Conservation (phyloP, 1,140 invertebrate species). For the Drosophila punjabiensis region DNA sequence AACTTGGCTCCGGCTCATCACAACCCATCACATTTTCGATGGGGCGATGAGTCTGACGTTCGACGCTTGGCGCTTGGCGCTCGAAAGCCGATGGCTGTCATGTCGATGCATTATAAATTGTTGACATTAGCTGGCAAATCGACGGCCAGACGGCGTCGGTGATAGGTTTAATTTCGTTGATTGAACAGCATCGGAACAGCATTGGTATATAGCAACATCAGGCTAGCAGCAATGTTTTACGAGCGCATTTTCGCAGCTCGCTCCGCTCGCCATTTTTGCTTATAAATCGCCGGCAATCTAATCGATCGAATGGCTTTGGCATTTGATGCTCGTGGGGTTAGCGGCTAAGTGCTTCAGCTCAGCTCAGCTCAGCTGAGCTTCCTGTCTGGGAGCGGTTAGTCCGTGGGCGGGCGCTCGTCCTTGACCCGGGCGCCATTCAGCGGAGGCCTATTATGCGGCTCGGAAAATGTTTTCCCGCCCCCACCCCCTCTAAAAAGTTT, state of each 20-base stretch:
- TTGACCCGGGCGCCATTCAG: slow-evolving; percentile 56
- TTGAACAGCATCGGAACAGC: slow-evolving; percentile 33
- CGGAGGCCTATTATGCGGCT: slow-evolving; percentile 40
- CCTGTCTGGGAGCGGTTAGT: slow-evolving; percentile 35
- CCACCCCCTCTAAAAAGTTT: slow-evolving; percentile 21
- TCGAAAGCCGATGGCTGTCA: slow-evolving; percentile 37
- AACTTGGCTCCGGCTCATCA: slow-evolving; percentile 20
- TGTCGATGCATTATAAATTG: slow-evolving; percentile 71
- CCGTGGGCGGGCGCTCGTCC: slow-evolving; percentile 36
- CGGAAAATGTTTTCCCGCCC: neutral
- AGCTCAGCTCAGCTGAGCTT: slow-evolving; percentile 14
- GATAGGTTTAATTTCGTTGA: slow-evolving; percentile 59
- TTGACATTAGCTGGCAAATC: slow-evolving; percentile 69
- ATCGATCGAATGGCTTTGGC: slow-evolving; percentile 65
- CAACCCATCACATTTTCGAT: slow-evolving; percentile 28
- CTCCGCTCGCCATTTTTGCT: slow-evolving; percentile 8
- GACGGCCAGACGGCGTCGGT: slow-evolving; percentile 46
- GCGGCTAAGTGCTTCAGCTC: slow-evolving; percentile 35
- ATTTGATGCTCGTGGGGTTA: slow-evolving; percentile 67
- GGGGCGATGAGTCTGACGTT: slow-evolving; percentile 30
- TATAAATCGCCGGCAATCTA: slow-evolving; percentile 65
- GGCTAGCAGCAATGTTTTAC: slow-evolving; percentile 25
- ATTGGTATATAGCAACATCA: neutral
- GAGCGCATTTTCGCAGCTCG: slow-evolving; percentile 10
- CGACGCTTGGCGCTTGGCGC: slow-evolving; percentile 27